Evolutionary conservation across 2,797 vertebrate genomes (phyloP).

Genomic region (Arremon aurantiirostris): DNA sequence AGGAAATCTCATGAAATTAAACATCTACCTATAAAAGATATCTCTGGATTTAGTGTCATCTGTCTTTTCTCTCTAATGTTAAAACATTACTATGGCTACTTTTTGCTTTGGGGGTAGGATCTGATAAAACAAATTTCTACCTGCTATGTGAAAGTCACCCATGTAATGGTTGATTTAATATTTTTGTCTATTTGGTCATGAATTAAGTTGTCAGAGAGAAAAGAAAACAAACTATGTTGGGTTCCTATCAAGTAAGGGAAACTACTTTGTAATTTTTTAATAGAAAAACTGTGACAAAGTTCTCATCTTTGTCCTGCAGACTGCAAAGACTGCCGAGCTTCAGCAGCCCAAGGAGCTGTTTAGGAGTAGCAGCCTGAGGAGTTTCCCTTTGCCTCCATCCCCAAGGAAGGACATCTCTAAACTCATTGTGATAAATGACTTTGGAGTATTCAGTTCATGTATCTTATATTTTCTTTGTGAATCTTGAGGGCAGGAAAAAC

Average conservation of each 20-base stretch:
- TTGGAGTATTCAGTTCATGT: not conserved
- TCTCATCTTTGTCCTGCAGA: not conserved
- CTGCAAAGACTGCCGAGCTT: not conserved
- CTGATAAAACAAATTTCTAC: not conserved
- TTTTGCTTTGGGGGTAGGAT: not conserved
- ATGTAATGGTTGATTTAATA: not conserved
- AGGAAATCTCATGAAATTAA: not conserved
- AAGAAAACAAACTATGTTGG: not conserved
- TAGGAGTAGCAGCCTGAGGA: not conserved
- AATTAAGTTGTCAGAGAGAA: not conserved
- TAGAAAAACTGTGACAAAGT: not conserved
- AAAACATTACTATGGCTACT: not conserved
- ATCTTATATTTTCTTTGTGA: not conserved
- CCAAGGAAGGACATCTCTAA: too few species aligned
- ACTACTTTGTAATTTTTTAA: not conserved
- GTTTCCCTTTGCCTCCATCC: not conserved
- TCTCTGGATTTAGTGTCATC: not conserved
- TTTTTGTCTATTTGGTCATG: not conserved
- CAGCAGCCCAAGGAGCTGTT: not conserved
- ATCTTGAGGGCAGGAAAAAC: not conserved
- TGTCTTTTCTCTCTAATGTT: not conserved
- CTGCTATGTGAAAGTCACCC: not conserved
- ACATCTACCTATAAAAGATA: not conserved
- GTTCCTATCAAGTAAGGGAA: not conserved
- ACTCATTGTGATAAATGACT: not conserved